Evolutionary conservation across 2,888 invertebrate species (phyloP).

Genomic region (Lithophane leautieri): DNA sequence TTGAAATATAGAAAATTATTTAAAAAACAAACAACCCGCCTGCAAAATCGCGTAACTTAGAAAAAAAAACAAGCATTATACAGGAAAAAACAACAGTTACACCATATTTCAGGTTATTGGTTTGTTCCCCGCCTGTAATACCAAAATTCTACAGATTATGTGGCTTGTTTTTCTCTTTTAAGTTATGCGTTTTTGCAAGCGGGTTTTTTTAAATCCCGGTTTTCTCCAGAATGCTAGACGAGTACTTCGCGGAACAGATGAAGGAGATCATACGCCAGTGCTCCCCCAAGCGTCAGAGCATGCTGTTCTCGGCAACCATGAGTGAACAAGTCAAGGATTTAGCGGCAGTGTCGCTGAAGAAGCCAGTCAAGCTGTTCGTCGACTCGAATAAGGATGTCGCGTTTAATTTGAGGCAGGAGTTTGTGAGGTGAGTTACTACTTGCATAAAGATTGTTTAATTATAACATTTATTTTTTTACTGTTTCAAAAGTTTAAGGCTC

Average conservation of each 20-base stretch:
- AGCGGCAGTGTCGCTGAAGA: constrained; percentile 97
- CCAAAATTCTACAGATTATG: too few species aligned
- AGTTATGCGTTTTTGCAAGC: too few species aligned
- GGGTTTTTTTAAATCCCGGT: not conserved
- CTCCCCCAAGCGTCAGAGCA: constrained; percentile 97
- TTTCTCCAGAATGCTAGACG: constrained; percentile 96
- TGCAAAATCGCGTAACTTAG: too few species aligned
- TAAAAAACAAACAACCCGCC: too few species aligned
- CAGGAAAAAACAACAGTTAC: too few species aligned
- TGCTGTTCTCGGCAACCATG: constrained; percentile 99
- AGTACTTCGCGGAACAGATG: constrained; percentile 99
- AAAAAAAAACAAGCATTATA: too few species aligned
- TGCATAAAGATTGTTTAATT: not conserved
- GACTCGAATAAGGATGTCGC: constrained; percentile 99
- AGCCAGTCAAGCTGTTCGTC: constrained; percentile 98
- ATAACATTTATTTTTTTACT: not conserved
- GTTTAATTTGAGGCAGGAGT: constrained; percentile 98
- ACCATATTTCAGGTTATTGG: too few species aligned
- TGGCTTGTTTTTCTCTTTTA: too few species aligned
- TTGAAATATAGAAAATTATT: too few species aligned
- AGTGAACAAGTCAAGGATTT: constrained; percentile 99
- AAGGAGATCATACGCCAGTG: constrained; percentile 99
- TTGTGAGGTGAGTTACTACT: constrained; percentile 91
- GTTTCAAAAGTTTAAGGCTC: too few species aligned
- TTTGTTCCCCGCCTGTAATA: too few species aligned